Evolutionary conservation across 2,888 invertebrate genomes (phyloP), one percentile per base, ranked within the genome.

Genomic region (Yponomeuta cagnagella): DNA sequence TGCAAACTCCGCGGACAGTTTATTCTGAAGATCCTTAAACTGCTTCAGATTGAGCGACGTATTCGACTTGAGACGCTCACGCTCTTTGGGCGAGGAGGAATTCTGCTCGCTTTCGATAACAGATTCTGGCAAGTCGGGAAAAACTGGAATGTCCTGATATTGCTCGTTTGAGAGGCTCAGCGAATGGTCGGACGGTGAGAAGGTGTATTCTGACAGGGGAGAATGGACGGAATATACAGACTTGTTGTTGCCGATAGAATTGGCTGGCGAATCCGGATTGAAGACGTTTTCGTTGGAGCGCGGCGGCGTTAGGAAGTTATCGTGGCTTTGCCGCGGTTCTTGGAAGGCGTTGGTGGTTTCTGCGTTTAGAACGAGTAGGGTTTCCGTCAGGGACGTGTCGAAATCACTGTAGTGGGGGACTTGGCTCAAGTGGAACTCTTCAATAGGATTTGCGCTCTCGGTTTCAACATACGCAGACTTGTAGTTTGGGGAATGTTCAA

Each of bases 261-360:
- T 15, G 12, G 52, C 15, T 2, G 52, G 52, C 6, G 52, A 58
- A 15, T 58, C 52, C 52, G 52, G 52, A 15, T 58, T 15, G 52
- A 58, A 58, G 15, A 8, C 52, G 52, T 58, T 15, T 12, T 65
- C 65, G 33, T 65, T 65, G 9, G 65, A 65, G 6, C 31, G 65
- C 65, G 65, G 65, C 9, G 65, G 65, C 9, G 65, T 65, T 1
- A 65, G 10, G 65, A 65, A 65, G 33, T 58, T 58, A 15, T 58
- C 52, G 52, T 58, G 52, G 0, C 15, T 12, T 43, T 43, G 43
- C 8, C 4, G 43, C 8, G 43, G 43, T 6, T 43, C 43, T 5
- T 15, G 52, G 15, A 58, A 58, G 8, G 15, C 12, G 4, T 58
- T 12, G 15, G 15, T 58, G 43, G 33, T 33, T 33, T 43, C 43